These are phyloP conservation scores for Oligia fasciuncula DNA, from an alignment of 2,888 invertebrate species.

Conservation along the genomic window DNA sequence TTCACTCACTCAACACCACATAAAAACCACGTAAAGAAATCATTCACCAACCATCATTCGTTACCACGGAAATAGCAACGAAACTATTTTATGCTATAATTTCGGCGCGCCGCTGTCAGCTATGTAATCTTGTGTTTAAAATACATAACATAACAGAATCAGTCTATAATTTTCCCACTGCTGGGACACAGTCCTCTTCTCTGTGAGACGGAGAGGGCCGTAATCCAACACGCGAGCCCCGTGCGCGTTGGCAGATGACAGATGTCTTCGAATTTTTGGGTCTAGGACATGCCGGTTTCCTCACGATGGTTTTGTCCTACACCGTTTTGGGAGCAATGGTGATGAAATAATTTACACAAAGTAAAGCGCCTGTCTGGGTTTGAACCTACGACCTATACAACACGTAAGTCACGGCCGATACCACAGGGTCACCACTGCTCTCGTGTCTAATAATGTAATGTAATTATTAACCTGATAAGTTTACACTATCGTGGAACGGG, in stretches of 20 bases:
- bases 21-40: slow-evolving; percentile 7
- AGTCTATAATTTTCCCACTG: too few relatives aligned
- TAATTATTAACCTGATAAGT: slow-evolving; percentile 61
- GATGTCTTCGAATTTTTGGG: too few relatives aligned
- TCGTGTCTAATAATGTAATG: slow-evolving; percentile 27
- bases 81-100: slow-evolving; percentile 12
- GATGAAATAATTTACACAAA: too few relatives aligned
- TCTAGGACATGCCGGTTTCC: too few relatives aligned
- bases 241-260: too few relatives aligned
- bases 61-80: slow-evolving; percentile 4
- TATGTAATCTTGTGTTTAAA: slow-evolving; percentile 38
- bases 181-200: too few relatives aligned
- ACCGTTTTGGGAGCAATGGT: too few relatives aligned
- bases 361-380: background rate
- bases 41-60: slow-evolving; percentile 4
- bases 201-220: too few relatives aligned
- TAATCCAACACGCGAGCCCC: too few relatives aligned
- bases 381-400: background rate
- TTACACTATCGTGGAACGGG: slow-evolving; percentile 34
- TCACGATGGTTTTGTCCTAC: too few relatives aligned
- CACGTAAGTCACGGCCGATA: too few relatives aligned
- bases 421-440: background rate
- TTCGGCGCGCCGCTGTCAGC: slow-evolving; percentile 37
- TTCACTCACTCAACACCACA: background rate
- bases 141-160: too few relatives aligned